Base-by-base conservation (phyloP, 2,888 invertebrate species). In the Phalera bucephala region DNA sequence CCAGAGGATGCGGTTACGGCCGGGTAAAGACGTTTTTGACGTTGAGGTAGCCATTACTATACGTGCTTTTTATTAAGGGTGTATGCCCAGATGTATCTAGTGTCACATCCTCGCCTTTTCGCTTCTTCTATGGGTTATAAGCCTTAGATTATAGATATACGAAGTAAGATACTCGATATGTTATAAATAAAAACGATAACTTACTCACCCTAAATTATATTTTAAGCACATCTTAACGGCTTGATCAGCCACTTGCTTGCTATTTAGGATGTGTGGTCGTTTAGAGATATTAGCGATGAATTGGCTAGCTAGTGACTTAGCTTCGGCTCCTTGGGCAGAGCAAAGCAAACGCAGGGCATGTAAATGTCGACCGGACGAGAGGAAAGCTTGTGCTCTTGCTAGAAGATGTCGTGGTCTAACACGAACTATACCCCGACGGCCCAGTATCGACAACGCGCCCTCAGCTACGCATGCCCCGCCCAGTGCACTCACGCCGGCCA, bases 361-460 rank as follows among this genome's bases (percentile, higher is more conserved):
- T 9, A 74, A 52, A 54, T 79, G 94, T 79, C 80, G 93, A 85
- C 80, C 95, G 80, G 92, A 37, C 67, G 79, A 11, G 91, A 94
- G 36, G 91, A 94, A 67, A 81, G 91, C 70, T 73, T 83, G 58
- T 58, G 90, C 64, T 81, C 90, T 56, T 68, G 91, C 77, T 83
- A 91, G 67, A 78, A 93, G 14, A 82, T 92, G 86, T 86, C 95
- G 51, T 80, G 91, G 76, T 80, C 93, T 38, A 76, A 92, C 85
- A 90, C 95, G 55, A 36, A 94, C 92, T 28, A 95, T 85, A 48
- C 94, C 94, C 8, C 91, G 91, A 0, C 87, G 78, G 29, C 92
- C 93, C 1, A 94, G 88, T 17, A 92, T 72, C 1, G 91, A 86
- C 27, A 93, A 87, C 15, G 91, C 85, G 14, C 91, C 91, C 31